A percentile compares a stretch with the other conserved stretches of the same genome.
Evolutionary conservation across 2,888 invertebrate genomes (phyloP).

Genomic region (Protonemura montana): DNA sequence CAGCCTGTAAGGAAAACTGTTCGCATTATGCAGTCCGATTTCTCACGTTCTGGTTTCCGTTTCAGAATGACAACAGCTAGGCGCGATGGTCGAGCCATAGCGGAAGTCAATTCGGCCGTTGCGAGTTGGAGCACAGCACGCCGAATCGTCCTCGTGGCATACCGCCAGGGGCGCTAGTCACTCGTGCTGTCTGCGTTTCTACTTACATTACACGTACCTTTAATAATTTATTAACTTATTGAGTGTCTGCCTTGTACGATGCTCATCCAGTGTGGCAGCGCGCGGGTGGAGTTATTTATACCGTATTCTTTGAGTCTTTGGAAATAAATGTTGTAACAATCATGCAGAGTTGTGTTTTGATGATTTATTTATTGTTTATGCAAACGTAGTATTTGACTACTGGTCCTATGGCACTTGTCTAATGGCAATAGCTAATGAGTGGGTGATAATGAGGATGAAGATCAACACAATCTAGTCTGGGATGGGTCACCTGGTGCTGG

Average conservation of each 20-base stretch:
- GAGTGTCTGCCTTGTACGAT: not conserved
- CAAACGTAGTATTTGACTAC: no score
- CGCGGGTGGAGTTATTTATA: not conserved
- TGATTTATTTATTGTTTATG: no score
- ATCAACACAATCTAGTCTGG: no score
- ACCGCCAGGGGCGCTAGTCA: not conserved
- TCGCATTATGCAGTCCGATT: not conserved
- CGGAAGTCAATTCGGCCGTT: not conserved
- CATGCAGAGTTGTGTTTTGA: not conserved
- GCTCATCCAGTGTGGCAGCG: no score
- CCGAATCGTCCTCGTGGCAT: not conserved
- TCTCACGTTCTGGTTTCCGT: not conserved
- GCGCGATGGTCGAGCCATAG: not conserved
- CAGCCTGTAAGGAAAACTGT: no score
- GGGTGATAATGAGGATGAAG: no score
- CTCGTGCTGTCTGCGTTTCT: not conserved
- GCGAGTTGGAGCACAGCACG: not conserved
- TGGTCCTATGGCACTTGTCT: no score
- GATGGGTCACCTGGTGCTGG: no score
- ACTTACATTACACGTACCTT: not conserved
- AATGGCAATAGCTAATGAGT: no score
- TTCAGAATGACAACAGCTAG: not conserved
- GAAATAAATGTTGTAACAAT: slow-evolving; percentile 3
- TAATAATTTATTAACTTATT: not conserved
- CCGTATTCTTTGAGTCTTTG: not conserved